Conservation (phyloP, 2,888 invertebrate species). For the Aricia artaxerxes region DNA sequence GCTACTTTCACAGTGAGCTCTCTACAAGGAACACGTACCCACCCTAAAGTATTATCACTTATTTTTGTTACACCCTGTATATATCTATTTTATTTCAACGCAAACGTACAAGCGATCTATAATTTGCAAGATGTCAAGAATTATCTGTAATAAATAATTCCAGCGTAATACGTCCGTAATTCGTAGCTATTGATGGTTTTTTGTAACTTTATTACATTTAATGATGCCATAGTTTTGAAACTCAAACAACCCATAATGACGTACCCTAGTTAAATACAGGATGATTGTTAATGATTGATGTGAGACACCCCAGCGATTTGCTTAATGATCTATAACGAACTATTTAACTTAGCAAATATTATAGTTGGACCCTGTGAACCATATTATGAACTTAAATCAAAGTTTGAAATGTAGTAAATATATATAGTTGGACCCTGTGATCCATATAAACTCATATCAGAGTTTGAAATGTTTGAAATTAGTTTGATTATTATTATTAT, state of each 20-base stretch:
- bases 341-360: constrained; percentile 72
- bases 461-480: too few species aligned
- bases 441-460: too few species aligned
- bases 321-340: constrained; percentile 67
- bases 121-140: constrained; percentile 20
- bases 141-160: constrained; percentile 26
- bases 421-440: too few species aligned
- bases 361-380: constrained; percentile 46
- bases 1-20: too few species aligned
- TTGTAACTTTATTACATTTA: constrained; percentile 25
- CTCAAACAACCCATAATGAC: constrained; percentile 31
- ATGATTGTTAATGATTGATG: constrained; percentile 31
- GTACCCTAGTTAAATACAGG: constrained; percentile 27
- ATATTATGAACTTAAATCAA: background rate
- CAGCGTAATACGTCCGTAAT: constrained; percentile 8
- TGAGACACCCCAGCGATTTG: constrained; percentile 48
- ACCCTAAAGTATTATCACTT: too few species aligned
- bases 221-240: constrained; percentile 30
- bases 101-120: background rate
- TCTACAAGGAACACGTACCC: too few species aligned
- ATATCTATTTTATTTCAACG: background rate
- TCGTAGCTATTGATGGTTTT: constrained; percentile 16
- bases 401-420: too few species aligned
- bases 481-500: too few species aligned
- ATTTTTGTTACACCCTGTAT: too few species aligned